Conservation (phyloP, 2,113 vertebrate genomes). For the Triplophysa rosa region DNA sequence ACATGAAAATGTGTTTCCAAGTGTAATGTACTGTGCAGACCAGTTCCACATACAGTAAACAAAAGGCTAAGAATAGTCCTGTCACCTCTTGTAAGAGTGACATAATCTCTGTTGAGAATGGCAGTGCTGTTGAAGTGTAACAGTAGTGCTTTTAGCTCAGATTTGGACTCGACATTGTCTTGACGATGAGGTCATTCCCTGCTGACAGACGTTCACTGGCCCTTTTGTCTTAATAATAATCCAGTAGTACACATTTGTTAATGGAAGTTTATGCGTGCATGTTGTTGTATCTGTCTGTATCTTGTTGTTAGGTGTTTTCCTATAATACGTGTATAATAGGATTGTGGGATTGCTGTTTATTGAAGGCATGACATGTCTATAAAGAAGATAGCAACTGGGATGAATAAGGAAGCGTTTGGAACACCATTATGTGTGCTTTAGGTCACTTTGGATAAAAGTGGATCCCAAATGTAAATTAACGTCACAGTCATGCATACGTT, state of each 20-base stretch:
- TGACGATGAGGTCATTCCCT: slow-evolving; percentile 29
- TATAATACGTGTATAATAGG: background rate
- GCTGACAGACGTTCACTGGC: slow-evolving; percentile 1
- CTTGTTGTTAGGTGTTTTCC: background rate
- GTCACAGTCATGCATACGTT: no score
- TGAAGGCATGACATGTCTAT: background rate
- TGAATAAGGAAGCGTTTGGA: background rate
- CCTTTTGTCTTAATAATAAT: slow-evolving; percentile 29
- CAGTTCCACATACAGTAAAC: slow-evolving; percentile 1
- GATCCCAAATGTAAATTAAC: no score
- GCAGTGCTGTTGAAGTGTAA: slow-evolving; percentile 10
- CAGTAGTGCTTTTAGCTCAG: slow-evolving; percentile 33
- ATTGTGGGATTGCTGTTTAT: background rate
- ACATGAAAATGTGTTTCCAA: slow-evolving; percentile 14
- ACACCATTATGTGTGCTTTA: no score
- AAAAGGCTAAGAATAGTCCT: slow-evolving; percentile 33
- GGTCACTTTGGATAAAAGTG: no score
- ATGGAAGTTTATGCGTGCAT: background rate
- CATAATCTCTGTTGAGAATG: slow-evolving; percentile 13
- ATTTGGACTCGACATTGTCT: slow-evolving; percentile 12
- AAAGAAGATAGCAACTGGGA: background rate
- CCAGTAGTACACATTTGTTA: background rate
- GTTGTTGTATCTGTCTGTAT: background rate
- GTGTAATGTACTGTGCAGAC: slow-evolving; percentile 5
- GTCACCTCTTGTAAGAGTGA: slow-evolving; percentile 28